Percentiles rank a stretch among this genome's conserved stretches.
Evolutionary conservation across 2,113 vertebrate genomes (phyloP).

Genomic region (Corydoras maculifer): DNA sequence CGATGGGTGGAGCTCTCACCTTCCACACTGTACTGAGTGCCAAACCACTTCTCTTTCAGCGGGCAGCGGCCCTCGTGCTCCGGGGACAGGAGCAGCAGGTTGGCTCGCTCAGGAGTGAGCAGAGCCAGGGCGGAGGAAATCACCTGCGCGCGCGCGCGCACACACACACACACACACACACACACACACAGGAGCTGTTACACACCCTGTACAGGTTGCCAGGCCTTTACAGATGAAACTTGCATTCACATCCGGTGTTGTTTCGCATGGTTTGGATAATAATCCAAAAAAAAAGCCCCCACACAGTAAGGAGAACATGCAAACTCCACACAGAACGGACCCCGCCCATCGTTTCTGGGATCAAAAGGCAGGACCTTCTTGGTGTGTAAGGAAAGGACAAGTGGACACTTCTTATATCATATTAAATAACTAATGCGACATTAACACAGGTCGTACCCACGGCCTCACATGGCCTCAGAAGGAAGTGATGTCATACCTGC

Average conservation of each 20-base stretch:
- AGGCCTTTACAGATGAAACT: neutral
- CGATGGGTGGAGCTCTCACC: constrained; percentile 56
- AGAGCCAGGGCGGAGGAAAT: constrained; percentile 78
- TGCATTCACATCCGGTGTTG: no score
- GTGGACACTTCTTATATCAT: no score
- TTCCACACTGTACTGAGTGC: constrained; percentile 88
- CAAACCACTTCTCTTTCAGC: constrained; percentile 90
- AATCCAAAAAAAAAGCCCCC: neutral
- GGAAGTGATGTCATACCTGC: constrained; percentile 58
- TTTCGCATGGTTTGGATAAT: no score
- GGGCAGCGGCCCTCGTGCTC: constrained; percentile 85
- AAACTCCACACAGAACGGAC: no score
- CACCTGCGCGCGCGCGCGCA: constrained; percentile 63
- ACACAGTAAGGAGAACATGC: no score
- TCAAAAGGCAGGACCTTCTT: no score
- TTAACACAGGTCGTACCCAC: no score
- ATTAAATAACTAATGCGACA: no score
- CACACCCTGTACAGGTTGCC: neutral
- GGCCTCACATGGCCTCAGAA: no score
- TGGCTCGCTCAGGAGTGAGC: constrained; percentile 83
- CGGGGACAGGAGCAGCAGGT: constrained; percentile 87
- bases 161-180: constrained; percentile 30
- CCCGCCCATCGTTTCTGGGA: no score
- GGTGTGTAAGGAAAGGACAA: no score
- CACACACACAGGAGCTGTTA: constrained; percentile 12